Base-by-base conservation (phyloP, 2,113 vertebrate genomes). In the Silurus asotus region DNA sequence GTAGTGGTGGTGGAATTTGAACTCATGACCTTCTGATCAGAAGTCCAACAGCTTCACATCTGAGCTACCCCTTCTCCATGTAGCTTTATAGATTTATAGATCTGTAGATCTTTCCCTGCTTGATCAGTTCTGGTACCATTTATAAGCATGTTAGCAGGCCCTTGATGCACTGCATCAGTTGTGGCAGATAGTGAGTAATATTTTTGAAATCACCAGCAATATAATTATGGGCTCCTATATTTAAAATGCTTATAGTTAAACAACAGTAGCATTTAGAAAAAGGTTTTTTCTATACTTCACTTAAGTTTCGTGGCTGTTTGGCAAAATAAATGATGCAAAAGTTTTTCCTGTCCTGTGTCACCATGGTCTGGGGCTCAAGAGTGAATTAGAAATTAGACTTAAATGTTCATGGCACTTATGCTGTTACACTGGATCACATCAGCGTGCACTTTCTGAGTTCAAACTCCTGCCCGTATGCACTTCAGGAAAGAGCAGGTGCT, bases 231-330 rank as follows among this genome's bases (percentile, higher is more conserved):
- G 23, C 23, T 65, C 62, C n/a, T n/a, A n/a, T 65, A 65, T 0
- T 65, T 11, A 65, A 65, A 10, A 25, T 10, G 1, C 62, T 10
- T 5, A 15, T 5, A 28, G 5, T 89, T 92, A 90, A 91, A 86
- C 82, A 93, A 89, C 89, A 92, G 92, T 93, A 93, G 92, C 90
- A 92, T 93, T 94, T 93, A 92, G 84, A 92, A 87, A 92, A 89
- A 87, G 88, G 88, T 90, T 91, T 67, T 76, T 75, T 90, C 90
- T 92, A 84, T 91, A 92, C 92, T 93, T 94, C 90, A 92, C 91
- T 96, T 96, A 94, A 94, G 95, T 96, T 95, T 95, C 94, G 92
- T 94, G 93, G 92, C 95, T 95, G 94, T 93, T 93, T 94, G 93
- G 93, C 93, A 94, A 96, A 96, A 95, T 95, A 95, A 95, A 96